These are phyloP conservation scores for Pteropus rufus DNA, from an alignment of 2,797 vertebrate genomes.

Conservation along the genomic window DNA sequence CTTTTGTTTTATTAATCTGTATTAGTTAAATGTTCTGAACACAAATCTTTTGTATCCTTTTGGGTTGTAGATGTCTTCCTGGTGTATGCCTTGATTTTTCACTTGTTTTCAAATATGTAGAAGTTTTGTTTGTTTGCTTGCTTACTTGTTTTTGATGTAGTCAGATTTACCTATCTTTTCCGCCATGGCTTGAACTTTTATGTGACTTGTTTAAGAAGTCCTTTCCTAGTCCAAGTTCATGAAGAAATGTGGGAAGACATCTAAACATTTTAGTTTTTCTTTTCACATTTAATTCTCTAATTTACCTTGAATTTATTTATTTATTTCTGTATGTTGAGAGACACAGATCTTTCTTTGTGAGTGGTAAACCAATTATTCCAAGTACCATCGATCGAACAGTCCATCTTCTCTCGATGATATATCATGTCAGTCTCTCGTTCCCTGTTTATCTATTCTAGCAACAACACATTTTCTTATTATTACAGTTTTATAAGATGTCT, in stretches of 20 bases:
- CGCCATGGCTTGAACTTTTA: not conserved
- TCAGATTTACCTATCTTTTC: not conserved
- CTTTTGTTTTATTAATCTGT: slow-evolving; percentile 7
- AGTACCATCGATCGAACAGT: not conserved
- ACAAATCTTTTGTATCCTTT: not conserved
- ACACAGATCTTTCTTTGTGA: not conserved
- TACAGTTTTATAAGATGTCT: not conserved
- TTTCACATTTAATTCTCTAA: slow-evolving; percentile 1
- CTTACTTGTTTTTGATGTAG: not conserved
- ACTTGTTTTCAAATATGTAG: not conserved
- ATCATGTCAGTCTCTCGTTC: not conserved
- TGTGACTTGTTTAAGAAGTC: not conserved
- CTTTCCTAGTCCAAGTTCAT: not conserved
- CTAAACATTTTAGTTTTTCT: slow-evolving; percentile 23
- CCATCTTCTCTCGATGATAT: not conserved
- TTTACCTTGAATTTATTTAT: not conserved
- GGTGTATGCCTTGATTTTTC: not conserved
- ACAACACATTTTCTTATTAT: not conserved
- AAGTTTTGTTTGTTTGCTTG: slow-evolving; percentile 21
- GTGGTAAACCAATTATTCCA: not conserved
- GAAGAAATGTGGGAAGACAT: not conserved
- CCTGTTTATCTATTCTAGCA: not conserved
- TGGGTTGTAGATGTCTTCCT: not conserved
- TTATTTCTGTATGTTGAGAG: not conserved
- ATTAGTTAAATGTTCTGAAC: not conserved